Evolutionary conservation across 1,140 invertebrate species (phyloP), one percentile per base, ranked within the genome.

Genomic region (Dryas iulia): DNA sequence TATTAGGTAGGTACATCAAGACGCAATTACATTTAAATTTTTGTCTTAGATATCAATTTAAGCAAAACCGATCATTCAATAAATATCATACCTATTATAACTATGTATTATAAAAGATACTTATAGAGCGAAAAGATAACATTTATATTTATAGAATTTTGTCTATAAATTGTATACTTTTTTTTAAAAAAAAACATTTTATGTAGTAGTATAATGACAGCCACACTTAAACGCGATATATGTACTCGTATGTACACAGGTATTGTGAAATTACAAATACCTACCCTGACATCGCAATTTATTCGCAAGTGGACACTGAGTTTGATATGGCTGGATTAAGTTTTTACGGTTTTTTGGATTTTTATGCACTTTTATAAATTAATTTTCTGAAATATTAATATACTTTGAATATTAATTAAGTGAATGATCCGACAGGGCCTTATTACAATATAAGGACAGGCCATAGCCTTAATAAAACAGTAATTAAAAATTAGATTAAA

Each of bases 401-500:
- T 59, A 65, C 26, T 70, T 70, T 62, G 54, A 35, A 61, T 30
- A 54, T 64, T 64, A 64, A 64, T 53, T 65, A 61, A 73, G 35
- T 35, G 35, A 63, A 67, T 60, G 52, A 70, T 74, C 59, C 31
- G 66, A 71, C 54, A 65, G 47, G 70, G 73, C 73, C 73, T 74
- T 68, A 69, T 73, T 73, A 69, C 53, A 69, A 65, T 71, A 71
- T 71, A 71, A 71, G 69, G 69, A 66, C 69, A 66, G 66, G 69
- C 66, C 59, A 58, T 64, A 66, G 69, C 69, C 73, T 74, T 74
- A 74, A 73, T 33, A 54, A 56, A 25, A 8, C 59, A 62, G 60
- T 35, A 66, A 58, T 57, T 47, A 47, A 52, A 66, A 69, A 69
- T 82, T 89, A 89, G 83, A 78, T 77, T 81, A 83, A 82, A 85